These are phyloP conservation scores for Orchestes rusci DNA, from an alignment of 2,888 invertebrate species.

Conservation along the genomic window DNA sequence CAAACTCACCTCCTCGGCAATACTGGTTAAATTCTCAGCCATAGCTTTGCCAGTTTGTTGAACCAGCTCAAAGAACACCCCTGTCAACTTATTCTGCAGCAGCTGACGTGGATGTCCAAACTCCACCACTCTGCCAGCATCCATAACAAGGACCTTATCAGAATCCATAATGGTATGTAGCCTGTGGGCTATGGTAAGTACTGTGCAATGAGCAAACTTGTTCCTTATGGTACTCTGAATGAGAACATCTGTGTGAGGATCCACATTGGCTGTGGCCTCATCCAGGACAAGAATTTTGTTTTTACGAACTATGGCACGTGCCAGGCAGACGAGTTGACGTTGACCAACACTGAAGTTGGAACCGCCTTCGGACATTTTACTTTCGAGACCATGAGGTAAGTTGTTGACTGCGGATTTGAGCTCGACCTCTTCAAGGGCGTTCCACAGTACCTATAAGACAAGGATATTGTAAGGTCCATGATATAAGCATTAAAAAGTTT, in stretches of 20 bases:
- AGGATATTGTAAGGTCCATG: no score
- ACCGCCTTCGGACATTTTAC: conserved; percentile 69
- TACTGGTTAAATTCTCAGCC: conserved; percentile 31
- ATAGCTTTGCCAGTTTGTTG: conserved; percentile 55
- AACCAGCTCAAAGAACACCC: conserved; percentile 47
- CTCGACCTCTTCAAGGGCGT: conserved; percentile 72
- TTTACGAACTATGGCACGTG: conserved; percentile 52
- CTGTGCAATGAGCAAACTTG: conserved; percentile 71
- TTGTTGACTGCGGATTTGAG: conserved; percentile 53
- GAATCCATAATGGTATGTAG: conserved; percentile 83
- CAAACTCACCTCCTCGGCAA: conserved; percentile 32
- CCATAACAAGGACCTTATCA: conserved; percentile 73
- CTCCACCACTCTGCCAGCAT: conserved; percentile 67
- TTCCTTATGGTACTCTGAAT: conserved; percentile 70
- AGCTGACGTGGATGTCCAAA: conserved; percentile 67
- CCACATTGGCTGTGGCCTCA: conserved; percentile 79
- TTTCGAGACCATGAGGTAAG: conserved; percentile 53
- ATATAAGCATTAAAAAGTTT: no score
- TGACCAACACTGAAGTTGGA: conserved; percentile 46
- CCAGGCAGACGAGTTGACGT: conserved; percentile 63
- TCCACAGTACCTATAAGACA: conserved; percentile 64
- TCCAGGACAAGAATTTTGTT: conserved; percentile 42
- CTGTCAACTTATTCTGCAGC: conserved; percentile 41
- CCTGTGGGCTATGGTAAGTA: conserved; percentile 77
- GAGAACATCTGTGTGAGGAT: conserved; percentile 67